Conservation (phyloP, 2,797 vertebrate genomes). For the Peromyscus attwateri region DNA sequence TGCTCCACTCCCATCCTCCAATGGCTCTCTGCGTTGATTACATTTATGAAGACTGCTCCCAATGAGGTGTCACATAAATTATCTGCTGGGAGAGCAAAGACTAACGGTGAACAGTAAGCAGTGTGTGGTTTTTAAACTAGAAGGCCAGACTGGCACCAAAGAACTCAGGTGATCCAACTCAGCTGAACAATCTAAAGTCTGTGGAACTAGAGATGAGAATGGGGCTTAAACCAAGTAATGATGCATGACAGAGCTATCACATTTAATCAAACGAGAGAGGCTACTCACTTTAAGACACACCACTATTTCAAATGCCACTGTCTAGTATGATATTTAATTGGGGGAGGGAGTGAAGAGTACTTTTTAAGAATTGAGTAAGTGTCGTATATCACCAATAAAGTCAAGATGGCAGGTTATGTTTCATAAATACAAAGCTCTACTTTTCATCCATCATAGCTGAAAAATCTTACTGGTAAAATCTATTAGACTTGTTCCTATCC, state of each 20-base stretch:
- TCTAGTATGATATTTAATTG: neutral
- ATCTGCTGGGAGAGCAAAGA: conserved; percentile 34
- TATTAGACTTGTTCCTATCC: neutral
- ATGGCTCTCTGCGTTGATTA: conserved; percentile 59
- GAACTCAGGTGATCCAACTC: conserved; percentile 13
- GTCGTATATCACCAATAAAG: conserved; percentile 6
- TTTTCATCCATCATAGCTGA: neutral
- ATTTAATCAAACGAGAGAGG: conserved; percentile 53
- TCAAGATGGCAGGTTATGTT: conserved; percentile 27
- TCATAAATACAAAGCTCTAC: conserved; percentile 52
- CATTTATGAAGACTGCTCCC: conserved; percentile 62
- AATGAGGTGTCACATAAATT: conserved; percentile 64
- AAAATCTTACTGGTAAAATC: conserved; percentile 47
- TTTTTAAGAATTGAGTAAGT: conserved; percentile 44
- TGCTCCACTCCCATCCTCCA: conserved; percentile 19
- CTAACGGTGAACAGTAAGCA: conserved; percentile 44
- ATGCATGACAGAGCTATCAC: neutral
- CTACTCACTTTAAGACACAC: conserved; percentile 51
- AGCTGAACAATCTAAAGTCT: neutral
- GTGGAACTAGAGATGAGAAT: conserved; percentile 21
- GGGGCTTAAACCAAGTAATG: conserved; percentile 31
- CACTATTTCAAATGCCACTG: conserved; percentile 4
- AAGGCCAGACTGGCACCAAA: neutral
- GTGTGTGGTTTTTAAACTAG: conserved; percentile 54
- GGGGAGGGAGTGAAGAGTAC: neutral